phyloP scores from a whole-genome alignment of 2,797 vertebrate species.

The Tragopan temminckii region DNA sequence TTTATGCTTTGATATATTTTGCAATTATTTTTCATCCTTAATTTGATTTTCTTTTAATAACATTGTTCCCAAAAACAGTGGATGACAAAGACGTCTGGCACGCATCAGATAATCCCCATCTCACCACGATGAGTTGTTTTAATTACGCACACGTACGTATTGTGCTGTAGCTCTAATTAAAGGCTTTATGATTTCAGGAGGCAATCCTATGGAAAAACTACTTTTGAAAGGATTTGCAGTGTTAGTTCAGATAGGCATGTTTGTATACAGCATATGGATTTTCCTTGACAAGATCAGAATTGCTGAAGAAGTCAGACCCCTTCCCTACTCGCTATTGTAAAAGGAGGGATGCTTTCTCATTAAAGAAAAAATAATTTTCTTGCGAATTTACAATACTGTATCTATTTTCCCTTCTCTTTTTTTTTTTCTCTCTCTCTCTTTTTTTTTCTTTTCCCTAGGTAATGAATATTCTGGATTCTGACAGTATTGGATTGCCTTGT shows the following conservation, averaged over 20 bases:
- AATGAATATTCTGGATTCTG: neutral
- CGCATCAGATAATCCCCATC: neutral
- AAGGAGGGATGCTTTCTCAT: fast-evolving
- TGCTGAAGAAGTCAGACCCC: fast-evolving
- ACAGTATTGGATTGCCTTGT: neutral
- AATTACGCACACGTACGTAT: neutral
- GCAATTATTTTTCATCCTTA: constrained; percentile 19
- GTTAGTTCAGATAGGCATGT: neutral
- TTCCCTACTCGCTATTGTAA: fast-evolving
- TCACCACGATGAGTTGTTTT: neutral
- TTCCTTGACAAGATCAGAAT: fast-evolving
- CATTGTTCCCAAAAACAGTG: neutral
- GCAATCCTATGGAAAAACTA: neutral
- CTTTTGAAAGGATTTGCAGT: neutral
- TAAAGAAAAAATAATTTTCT: fast-evolving
- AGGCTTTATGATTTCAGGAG: neutral
- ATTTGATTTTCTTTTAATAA: constrained; percentile 25
- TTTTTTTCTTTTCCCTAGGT: fast-evolving
- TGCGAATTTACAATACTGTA: fast-evolving
- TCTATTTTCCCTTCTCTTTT: fast-evolving
- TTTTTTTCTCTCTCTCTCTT: neutral
- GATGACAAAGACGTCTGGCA: neutral
- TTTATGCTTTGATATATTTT: neutral
- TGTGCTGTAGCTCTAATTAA: neutral
- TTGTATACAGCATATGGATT: fast-evolving